Evolutionary conservation across 2,888 invertebrate species (phyloP).

Genomic region (Drosophila neotestacea): DNA sequence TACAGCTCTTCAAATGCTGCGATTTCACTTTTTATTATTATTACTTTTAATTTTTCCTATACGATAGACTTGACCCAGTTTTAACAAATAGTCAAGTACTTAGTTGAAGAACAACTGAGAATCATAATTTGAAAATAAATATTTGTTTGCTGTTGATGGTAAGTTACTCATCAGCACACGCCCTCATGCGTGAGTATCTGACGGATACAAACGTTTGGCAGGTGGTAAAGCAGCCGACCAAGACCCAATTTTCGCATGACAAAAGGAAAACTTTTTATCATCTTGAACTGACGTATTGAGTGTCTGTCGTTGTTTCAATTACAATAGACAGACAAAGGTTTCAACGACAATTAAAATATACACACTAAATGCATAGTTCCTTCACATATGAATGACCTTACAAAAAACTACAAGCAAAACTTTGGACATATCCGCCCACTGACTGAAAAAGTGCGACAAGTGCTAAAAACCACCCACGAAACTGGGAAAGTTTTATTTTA

Average conservation of each 20-base stretch:
- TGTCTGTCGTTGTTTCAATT: slow-evolving; percentile 54
- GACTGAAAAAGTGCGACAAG: slow-evolving; percentile 44
- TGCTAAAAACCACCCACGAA: slow-evolving; percentile 55
- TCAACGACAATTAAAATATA: slow-evolving; percentile 48
- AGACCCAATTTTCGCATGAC: slow-evolving; percentile 72
- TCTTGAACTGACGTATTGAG: slow-evolving; percentile 61
- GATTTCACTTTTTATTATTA: slow-evolving; percentile 73
- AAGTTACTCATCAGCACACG: slow-evolving; percentile 60
- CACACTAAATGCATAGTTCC: slow-evolving; percentile 33
- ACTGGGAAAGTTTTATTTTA: slow-evolving; percentile 51
- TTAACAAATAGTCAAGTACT: slow-evolving; percentile 22
- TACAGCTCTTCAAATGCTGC: slow-evolving; percentile 52
- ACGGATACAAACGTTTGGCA: slow-evolving; percentile 41
- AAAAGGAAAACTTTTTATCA: slow-evolving; percentile 68
- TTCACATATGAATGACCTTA: slow-evolving; percentile 52
- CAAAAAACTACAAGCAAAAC: slow-evolving; percentile 28
- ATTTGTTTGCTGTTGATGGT: slow-evolving; percentile 30
- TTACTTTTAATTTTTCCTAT: slow-evolving; percentile 30
- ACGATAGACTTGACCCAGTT: slow-evolving; percentile 72
- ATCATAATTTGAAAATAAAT: slow-evolving; percentile 62
- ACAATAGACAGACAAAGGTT: slow-evolving; percentile 41
- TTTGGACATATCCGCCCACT: slow-evolving; percentile 37
- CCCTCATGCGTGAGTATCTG: slow-evolving; percentile 71
- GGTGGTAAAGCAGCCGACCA: slow-evolving; percentile 57
- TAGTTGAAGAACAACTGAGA: slow-evolving; percentile 43